Evolutionary conservation across 2,113 vertebrate genomes (phyloP).

Genomic region (Pongo pygmaeus): DNA sequence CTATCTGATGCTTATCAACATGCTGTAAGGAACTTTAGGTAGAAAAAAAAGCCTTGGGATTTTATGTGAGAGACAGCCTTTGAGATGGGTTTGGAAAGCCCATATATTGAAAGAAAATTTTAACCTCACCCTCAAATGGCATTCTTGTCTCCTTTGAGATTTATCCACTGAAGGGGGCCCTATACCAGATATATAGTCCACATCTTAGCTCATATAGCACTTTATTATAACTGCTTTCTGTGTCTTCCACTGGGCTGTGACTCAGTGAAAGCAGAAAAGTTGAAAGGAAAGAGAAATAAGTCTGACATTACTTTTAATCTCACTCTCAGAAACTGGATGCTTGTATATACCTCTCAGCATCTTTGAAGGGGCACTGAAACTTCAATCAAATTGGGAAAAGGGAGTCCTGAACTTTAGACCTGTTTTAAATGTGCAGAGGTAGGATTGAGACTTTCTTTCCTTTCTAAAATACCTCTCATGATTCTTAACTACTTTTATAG

Average conservation of each 20-base stretch:
- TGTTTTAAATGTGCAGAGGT: background rate
- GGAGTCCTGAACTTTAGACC: background rate
- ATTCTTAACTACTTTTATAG: background rate
- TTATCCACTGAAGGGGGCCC: background rate
- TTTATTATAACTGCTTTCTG: background rate
- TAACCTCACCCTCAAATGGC: background rate
- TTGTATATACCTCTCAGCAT: background rate
- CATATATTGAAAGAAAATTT: background rate
- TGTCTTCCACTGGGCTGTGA: background rate
- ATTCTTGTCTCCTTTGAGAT: background rate
- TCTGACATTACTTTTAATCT: background rate
- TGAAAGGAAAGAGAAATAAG: background rate
- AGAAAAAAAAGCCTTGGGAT: background rate
- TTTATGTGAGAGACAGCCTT: constrained; percentile 2
- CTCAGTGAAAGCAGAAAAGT: background rate
- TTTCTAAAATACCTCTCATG: background rate
- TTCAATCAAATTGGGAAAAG: background rate
- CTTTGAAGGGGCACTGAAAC: background rate
- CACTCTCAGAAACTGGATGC: background rate
- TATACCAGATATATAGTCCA: background rate
- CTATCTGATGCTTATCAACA: background rate
- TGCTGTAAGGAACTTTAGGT: constrained; percentile 3
- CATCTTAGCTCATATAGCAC: background rate
- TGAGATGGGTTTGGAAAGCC: background rate
- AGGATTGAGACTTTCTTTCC: background rate